phyloP scores from a whole-genome alignment of 2,888 invertebrate genomes.

The Agriopis aurantiaria region DNA sequence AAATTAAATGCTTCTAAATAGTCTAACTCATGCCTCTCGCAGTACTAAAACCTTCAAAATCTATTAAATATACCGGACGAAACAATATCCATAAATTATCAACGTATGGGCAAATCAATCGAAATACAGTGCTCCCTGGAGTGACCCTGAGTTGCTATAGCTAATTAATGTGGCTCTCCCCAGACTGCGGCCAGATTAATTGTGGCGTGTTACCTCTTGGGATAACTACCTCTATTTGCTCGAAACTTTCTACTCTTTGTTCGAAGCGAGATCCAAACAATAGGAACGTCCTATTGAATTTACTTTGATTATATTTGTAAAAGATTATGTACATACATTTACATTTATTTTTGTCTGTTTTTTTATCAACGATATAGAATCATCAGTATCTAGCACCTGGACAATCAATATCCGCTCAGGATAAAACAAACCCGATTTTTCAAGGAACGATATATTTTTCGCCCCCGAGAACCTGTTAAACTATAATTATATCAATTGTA shows the following conservation, averaged over 20 bases:
- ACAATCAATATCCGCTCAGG: no score
- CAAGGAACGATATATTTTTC: no score
- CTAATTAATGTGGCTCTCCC: conserved; percentile 12
- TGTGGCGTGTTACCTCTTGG: conserved; percentile 9
- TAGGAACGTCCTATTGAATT: neutral
- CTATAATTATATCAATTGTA: no score
- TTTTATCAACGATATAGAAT: no score
- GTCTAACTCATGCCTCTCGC: neutral
- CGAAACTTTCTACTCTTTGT: conserved; percentile 3
- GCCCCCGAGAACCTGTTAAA: no score
- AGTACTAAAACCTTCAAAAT: neutral
- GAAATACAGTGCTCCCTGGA: conserved; percentile 12
- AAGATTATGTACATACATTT: neutral
- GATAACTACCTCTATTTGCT: conserved; percentile 39
- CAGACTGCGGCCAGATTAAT: conserved; percentile 27
- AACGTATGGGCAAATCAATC: conserved; percentile 1
- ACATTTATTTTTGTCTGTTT: neutral
- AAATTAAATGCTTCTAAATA: no score
- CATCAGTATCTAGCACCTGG: no score
- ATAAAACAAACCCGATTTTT: no score
- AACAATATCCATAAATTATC: neutral
- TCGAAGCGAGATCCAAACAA: neutral
- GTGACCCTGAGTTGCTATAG: conserved; percentile 4
- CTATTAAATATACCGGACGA: neutral
- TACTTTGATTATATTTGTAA: no score